Percentiles rank a stretch among this genome's conserved stretches.
Conservation (phyloP, 2,888 invertebrate species). For the Zygothrica quintamaculata region DNA sequence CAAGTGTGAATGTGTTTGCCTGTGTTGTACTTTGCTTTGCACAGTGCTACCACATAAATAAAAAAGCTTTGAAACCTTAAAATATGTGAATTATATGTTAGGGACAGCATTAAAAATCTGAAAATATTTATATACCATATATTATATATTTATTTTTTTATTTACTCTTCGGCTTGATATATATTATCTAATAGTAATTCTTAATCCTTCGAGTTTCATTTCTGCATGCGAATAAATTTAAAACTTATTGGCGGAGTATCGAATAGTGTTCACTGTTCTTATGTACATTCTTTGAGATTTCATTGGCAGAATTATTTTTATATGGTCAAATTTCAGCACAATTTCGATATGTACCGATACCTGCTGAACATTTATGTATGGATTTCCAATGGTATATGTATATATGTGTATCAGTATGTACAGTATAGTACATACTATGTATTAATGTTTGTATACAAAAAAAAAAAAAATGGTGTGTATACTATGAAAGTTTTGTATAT, state of each 20-base stretch:
- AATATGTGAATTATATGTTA: no score
- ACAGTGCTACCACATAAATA: conserved; percentile 23
- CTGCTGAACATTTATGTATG: conserved; percentile 5
- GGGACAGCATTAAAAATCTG: no score
- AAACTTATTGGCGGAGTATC: no score
- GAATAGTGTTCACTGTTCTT: no score
- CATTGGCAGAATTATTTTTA: conserved; percentile 11
- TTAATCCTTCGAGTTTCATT: no score
- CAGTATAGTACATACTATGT: background rate
- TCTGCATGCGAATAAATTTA: no score
- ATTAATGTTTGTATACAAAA: background rate
- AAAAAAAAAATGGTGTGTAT: background rate
- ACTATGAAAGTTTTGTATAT: conserved; percentile 1
- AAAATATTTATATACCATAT: no score
- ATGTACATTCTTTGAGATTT: conserved; percentile 1
- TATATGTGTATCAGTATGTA: conserved; percentile 1
- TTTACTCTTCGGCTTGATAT: no score
- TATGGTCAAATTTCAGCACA: conserved; percentile 26
- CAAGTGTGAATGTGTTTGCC: conserved; percentile 24
- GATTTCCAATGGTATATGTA: background rate
- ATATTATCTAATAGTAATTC: no score
- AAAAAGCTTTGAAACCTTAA: background rate
- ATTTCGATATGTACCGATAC: conserved; percentile 18
- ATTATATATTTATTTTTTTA: no score
- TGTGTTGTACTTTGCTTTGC: conserved; percentile 36